phyloP scores from a whole-genome alignment of 2,113 vertebrate species.

The Mesocricetus auratus region DNA sequence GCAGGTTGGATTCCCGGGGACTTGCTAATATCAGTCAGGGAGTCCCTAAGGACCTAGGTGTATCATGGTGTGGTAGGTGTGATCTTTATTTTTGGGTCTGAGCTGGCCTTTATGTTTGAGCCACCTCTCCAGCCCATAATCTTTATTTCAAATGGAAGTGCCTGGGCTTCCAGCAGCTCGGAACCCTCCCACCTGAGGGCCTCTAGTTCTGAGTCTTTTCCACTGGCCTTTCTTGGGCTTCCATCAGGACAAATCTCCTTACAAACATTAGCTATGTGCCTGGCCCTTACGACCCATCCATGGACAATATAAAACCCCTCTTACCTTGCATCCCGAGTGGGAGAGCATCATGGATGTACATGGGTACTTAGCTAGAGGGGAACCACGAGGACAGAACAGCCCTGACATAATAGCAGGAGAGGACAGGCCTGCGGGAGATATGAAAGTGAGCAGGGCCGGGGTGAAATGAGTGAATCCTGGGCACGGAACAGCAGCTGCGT shows the following conservation, averaged over 20 bases:
- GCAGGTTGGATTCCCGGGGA: accelerated
- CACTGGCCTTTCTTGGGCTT: background rate
- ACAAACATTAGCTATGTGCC: background rate
- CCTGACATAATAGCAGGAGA: too few relatives aligned
- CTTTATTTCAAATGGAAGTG: background rate
- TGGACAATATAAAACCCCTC: background rate
- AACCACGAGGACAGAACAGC: accelerated
- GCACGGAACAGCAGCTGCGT: background rate
- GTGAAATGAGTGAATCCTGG: background rate
- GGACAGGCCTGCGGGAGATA: background rate
- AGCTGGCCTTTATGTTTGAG: background rate
- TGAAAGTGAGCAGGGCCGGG: background rate
- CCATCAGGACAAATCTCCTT: background rate
- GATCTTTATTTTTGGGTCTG: background rate
- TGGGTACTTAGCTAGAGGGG: accelerated
- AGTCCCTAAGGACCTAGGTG: background rate
- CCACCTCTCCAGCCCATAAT: background rate
- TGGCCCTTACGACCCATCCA: background rate
- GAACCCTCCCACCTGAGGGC: background rate
- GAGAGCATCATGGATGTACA: accelerated
- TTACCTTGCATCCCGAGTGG: accelerated
- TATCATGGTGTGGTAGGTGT: too few relatives aligned
- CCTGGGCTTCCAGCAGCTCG: background rate
- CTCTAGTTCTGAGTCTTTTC: too few relatives aligned
- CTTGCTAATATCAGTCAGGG: background rate